Percentiles rank a stretch among this genome's conserved stretches.
phyloP scores from a whole-genome alignment of 1,140 invertebrate genomes.

The Bilobella aurantiaca region DNA sequence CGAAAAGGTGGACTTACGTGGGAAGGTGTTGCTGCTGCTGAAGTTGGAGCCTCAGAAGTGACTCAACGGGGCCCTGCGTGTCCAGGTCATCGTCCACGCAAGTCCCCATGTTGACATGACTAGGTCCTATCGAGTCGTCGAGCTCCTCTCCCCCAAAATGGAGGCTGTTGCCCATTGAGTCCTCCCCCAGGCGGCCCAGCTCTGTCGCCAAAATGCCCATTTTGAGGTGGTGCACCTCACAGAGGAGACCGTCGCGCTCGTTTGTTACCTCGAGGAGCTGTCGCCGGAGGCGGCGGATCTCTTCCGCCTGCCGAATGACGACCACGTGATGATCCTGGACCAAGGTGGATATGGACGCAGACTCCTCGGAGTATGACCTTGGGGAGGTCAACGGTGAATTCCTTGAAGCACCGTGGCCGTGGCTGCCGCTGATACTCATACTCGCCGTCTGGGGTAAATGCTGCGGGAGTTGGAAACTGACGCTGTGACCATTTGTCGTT shows the following conservation, averaged over 20 bases:
- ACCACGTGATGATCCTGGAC: constrained; percentile 3
- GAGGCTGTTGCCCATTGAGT: neutral
- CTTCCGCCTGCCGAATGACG: constrained; percentile 16
- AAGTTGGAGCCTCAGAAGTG: constrained; percentile 1
- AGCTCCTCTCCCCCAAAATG: constrained; percentile 2
- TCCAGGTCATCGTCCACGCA: constrained; percentile 16
- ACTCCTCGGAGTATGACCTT: neutral
- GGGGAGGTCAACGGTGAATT: neutral
- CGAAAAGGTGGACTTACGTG: neutral
- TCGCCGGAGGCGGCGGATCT: constrained; percentile 18
- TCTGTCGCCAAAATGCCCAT: constrained; percentile 27
- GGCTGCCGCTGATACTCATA: neutral
- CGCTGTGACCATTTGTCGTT: too few relatives aligned
- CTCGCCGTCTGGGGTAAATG: too few relatives aligned
- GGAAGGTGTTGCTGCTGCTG: neutral
- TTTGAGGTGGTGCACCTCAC: constrained; percentile 30
- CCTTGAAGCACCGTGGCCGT: neutral
- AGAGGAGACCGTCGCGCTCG: constrained; percentile 23
- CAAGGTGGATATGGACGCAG: neutral
- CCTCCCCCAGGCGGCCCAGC: constrained; percentile 18
- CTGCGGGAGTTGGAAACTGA: too few relatives aligned
- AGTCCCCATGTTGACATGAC: constrained; percentile 14
- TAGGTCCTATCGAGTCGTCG: neutral
- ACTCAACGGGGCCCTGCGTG: constrained; percentile 19
- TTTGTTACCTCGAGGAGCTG: constrained; percentile 11